Evolutionary conservation across 2,888 invertebrate genomes (phyloP).

Genomic region (Lingula anatina): DNA sequence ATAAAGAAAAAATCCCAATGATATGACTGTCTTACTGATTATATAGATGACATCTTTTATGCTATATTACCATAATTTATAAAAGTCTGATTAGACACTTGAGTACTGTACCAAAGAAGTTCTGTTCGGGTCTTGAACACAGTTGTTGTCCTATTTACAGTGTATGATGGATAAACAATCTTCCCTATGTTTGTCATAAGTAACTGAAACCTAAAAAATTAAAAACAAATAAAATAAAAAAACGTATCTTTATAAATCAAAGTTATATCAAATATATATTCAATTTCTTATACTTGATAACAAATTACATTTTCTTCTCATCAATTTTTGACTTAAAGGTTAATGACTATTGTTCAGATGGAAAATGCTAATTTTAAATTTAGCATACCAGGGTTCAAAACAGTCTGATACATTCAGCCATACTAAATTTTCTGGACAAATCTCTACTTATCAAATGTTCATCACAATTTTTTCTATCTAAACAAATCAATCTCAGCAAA

Average conservation of each 20-base stretch:
- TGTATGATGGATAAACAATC: conserved; percentile 52
- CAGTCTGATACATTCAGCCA: too few species aligned
- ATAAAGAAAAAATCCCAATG: too few species aligned
- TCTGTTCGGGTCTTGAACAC: conserved; percentile 46
- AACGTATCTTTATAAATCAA: neutral
- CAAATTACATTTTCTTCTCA: neutral
- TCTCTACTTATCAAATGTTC: neutral
- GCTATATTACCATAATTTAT: too few species aligned
- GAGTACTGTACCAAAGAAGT: conserved; percentile 33
- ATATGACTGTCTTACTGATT: too few species aligned
- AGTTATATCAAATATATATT: neutral
- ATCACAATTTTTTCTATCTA: too few species aligned
- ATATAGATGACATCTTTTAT: too few species aligned
- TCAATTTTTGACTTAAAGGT: neutral
- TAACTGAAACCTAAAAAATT: conserved; percentile 48
- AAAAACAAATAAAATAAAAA: too few species aligned
- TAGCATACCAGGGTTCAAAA: too few species aligned
- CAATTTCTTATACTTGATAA: neutral
- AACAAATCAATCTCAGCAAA: neutral
- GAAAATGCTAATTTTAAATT: conserved; percentile 1
- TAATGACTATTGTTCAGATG: neutral
- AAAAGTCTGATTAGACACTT: too few species aligned
- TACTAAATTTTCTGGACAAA: neutral
- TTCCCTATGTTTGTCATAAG: conserved; percentile 53
- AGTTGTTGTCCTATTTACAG: conserved; percentile 36